phyloP scores from a whole-genome alignment of 2,888 invertebrate genomes.

The Ennomos fuscantarius region DNA sequence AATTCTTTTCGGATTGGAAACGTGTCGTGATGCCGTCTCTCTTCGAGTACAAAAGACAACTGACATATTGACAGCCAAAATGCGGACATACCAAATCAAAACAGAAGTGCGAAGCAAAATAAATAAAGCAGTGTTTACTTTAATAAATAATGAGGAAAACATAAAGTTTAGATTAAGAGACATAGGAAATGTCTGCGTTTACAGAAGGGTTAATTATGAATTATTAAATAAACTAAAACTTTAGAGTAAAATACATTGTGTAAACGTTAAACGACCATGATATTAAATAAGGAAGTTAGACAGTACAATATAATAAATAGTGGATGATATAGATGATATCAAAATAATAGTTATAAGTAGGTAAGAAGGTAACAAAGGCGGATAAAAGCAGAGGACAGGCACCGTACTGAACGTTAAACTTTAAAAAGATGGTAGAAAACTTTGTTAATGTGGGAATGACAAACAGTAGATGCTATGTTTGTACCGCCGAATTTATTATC shows the following conservation, averaged over 20 bases:
- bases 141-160: conserved; percentile 27
- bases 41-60: conserved; percentile 38
- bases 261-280: conserved; percentile 9
- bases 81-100: conserved; percentile 32
- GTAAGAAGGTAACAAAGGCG: conserved; percentile 6
- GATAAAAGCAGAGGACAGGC: conserved; percentile 1
- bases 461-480: no score
- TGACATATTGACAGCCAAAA: conserved; percentile 49
- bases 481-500: no score
- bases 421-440: no score
- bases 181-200: conserved; percentile 18
- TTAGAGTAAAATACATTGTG: conserved; percentile 15
- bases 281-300: conserved; percentile 8
- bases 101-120: conserved; percentile 26
- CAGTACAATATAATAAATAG: conserved; percentile 3
- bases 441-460: no score
- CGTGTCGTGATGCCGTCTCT: conserved; percentile 42
- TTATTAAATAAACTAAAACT: conserved; percentile 16
- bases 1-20: conserved; percentile 48
- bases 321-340: conserved; percentile 9
- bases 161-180: conserved; percentile 13
- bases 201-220: conserved; percentile 15
- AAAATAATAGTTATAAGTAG: conserved; percentile 6
- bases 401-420: no score
- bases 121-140: conserved; percentile 25